Percentiles rank a stretch among this genome's conserved stretches.
Conservation (phyloP, 2,797 vertebrate genomes). For the Sternarchorhynchus goeldii region DNA sequence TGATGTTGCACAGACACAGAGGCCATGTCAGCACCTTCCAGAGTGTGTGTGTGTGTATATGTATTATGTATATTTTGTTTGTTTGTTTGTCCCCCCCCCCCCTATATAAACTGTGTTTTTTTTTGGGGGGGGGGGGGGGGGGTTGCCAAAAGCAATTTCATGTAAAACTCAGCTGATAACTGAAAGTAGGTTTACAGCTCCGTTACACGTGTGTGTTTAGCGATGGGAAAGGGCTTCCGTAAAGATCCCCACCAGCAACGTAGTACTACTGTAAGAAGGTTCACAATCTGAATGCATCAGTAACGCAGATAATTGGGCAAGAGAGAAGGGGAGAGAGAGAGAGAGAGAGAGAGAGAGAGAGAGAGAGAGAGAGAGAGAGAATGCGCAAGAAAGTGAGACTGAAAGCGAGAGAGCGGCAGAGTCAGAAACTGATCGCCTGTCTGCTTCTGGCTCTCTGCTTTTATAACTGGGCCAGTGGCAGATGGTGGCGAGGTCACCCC, state of each 20-base stretch:
- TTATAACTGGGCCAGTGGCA: slow-evolving; percentile 67
- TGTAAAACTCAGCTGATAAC: no score
- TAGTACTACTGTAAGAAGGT: slow-evolving; percentile 43
- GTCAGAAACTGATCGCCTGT: slow-evolving; percentile 71
- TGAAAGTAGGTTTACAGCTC: no score
- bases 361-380: slow-evolving; percentile 66
- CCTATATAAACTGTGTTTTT: no score
- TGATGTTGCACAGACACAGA: not conserved
- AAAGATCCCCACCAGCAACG: slow-evolving; percentile 51
- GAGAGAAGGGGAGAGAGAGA: slow-evolving; percentile 62
- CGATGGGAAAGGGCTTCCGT: no score
- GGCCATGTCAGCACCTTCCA: not conserved
- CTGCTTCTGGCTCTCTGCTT: slow-evolving; percentile 62
- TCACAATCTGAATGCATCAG: slow-evolving; percentile 66
- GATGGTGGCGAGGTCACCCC: slow-evolving; percentile 76
- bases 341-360: slow-evolving; percentile 61
- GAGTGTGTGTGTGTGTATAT: no score
- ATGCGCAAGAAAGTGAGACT: slow-evolving; percentile 35
- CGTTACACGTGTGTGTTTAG: no score
- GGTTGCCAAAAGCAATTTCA: no score
- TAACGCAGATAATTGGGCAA: slow-evolving; percentile 76
- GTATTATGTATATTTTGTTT: no score
- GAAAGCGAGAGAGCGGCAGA: slow-evolving; percentile 62
- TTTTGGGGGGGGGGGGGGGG: no score
- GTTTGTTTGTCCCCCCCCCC: no score